These are phyloP conservation scores for Rhinichthys klamathensis DNA, from an alignment of 2,113 vertebrate genomes.

Conservation along the genomic window DNA sequence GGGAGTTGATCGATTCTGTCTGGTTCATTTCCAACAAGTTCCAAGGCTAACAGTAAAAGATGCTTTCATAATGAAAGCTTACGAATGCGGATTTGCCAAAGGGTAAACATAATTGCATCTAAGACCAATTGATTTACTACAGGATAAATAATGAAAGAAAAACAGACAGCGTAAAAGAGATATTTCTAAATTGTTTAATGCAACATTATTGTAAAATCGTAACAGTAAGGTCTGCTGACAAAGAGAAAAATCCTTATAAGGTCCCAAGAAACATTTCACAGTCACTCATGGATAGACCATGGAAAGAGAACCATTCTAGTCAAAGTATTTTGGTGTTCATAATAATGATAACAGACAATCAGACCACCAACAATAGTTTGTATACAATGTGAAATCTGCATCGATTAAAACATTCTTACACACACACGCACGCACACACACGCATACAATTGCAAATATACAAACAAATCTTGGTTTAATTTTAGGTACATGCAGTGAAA, in stretches of 20 bases:
- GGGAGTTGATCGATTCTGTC: not conserved
- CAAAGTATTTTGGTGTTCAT: slow-evolving; percentile 11
- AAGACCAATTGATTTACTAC: slow-evolving; percentile 1
- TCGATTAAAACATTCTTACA: not conserved
- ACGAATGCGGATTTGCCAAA: not conserved
- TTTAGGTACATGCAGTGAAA: slow-evolving; percentile 83
- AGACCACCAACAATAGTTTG: slow-evolving; percentile 9
- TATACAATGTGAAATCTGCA: slow-evolving; percentile 18
- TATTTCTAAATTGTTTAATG: slow-evolving; percentile 19
- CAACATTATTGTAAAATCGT: slow-evolving; percentile 37
- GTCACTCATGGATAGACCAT: slow-evolving; percentile 33
- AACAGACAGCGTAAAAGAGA: slow-evolving; percentile 7
- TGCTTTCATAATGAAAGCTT: slow-evolving; percentile 23
- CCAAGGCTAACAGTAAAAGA: not conserved
- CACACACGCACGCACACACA: not conserved
- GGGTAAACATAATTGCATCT: slow-evolving; percentile 19
- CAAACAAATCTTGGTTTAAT: slow-evolving; percentile 64
- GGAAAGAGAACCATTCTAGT: not conserved
- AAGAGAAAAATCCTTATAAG: slow-evolving; percentile 8
- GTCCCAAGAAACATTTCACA: slow-evolving; percentile 9
- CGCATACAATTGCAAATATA: slow-evolving; percentile 15
- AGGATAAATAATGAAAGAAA: slow-evolving; percentile 10
- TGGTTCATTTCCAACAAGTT: slow-evolving; percentile 1
- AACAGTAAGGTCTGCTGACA: slow-evolving; percentile 1
- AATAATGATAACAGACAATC: slow-evolving; percentile 25